These are phyloP conservation scores for Pelobates cultripes DNA, from an alignment of 2,797 vertebrate genomes.

Conservation along the genomic window DNA sequence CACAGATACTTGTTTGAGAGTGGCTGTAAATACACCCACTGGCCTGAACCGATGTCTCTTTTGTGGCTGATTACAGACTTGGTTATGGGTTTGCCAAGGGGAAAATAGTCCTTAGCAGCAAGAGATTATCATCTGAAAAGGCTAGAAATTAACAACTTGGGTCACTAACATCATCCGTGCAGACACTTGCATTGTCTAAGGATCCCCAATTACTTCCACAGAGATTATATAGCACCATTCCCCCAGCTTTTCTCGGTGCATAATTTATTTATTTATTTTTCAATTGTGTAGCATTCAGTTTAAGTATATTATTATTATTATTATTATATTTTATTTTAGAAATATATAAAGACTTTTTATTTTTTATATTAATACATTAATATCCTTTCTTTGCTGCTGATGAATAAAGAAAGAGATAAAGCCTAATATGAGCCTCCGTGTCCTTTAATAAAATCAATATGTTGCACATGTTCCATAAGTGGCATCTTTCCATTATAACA, in stretches of 20 bases:
- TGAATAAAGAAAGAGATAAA: too few relatives aligned
- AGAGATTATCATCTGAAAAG: slow-evolving; percentile 50
- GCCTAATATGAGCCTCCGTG: too few relatives aligned
- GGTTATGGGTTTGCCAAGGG: slow-evolving; percentile 44
- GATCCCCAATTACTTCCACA: neutral
- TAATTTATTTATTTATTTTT: neutral
- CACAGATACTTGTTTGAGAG: slow-evolving; percentile 45
- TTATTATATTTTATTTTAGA: too few relatives aligned
- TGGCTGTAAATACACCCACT: slow-evolving; percentile 48
- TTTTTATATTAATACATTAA: too few relatives aligned
- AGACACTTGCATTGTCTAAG: slow-evolving; percentile 12
- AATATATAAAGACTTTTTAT: too few relatives aligned
- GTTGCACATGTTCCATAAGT: too few relatives aligned
- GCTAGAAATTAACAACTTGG: slow-evolving; percentile 32
- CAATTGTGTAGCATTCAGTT: neutral
- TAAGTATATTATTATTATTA: too few relatives aligned
- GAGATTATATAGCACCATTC: neutral
- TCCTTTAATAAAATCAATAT: too few relatives aligned
- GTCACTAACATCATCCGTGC: slow-evolving; percentile 32
- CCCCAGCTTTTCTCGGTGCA: neutral
- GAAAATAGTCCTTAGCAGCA: slow-evolving; percentile 46
- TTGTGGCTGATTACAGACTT: slow-evolving; percentile 53
- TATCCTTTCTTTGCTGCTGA: too few relatives aligned
- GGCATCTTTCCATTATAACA: too few relatives aligned
- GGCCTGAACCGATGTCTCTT: slow-evolving; percentile 53